These are phyloP conservation scores for Otis tarda DNA, from an alignment of 2,113 vertebrate genomes.

Conservation along the genomic window DNA sequence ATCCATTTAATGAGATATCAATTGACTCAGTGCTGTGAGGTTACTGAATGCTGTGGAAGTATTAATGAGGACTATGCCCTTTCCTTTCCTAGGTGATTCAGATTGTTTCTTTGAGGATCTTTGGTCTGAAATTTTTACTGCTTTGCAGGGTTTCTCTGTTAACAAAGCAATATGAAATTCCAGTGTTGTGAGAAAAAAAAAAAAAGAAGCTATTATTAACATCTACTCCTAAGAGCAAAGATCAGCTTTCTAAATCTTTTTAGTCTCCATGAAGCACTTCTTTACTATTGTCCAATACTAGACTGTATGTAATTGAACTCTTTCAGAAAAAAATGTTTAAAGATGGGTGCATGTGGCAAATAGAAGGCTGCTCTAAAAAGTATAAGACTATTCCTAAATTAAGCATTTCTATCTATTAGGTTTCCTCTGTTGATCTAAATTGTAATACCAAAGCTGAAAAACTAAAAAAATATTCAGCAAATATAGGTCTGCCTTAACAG, in stretches of 20 bases:
- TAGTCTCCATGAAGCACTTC: background rate
- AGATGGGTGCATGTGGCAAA: background rate
- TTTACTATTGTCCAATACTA: background rate
- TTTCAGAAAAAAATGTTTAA: background rate
- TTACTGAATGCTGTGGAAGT: background rate
- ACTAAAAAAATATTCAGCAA: background rate
- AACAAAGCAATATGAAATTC: background rate
- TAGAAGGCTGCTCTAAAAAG: background rate
- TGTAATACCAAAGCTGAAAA: background rate
- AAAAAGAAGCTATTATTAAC: background rate
- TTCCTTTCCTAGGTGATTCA: slow-evolving; percentile 36
- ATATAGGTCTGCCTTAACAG: background rate
- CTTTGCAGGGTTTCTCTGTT: background rate
- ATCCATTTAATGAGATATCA: slow-evolving; percentile 44
- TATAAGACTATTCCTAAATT: background rate
- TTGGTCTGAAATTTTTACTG: slow-evolving; percentile 6
- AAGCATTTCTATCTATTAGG: background rate
- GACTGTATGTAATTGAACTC: background rate
- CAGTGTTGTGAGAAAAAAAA: background rate
- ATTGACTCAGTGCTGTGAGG: slow-evolving; percentile 16
- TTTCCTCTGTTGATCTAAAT: background rate
- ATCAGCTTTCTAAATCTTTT: background rate
- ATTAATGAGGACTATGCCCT: slow-evolving; percentile 24
- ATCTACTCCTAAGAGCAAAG: background rate
- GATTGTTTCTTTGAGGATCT: slow-evolving; percentile 21